Evolutionary conservation across 2,888 invertebrate species (phyloP), one percentile per base, ranked within the genome.

Genomic region (Lasioglossum calceatum): DNA sequence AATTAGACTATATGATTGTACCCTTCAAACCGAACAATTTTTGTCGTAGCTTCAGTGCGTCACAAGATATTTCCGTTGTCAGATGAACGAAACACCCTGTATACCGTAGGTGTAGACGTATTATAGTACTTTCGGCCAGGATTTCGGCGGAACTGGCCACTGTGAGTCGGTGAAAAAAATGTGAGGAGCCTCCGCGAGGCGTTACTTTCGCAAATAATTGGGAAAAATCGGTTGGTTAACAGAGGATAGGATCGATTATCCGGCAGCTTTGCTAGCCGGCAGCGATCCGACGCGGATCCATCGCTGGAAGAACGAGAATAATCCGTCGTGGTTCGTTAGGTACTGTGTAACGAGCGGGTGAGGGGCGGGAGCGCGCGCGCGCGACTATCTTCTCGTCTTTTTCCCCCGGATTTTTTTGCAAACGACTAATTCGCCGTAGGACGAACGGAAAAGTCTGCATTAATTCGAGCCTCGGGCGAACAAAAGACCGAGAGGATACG

Each of bases 381-480:
- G 3, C 67, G 2, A 72, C 54, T 50, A 14, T 72, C 72, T 39
- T 58, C 19, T 54, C 64, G 32, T 64, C 64, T 61, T 54, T 64
- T 32, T 42, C 61, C n/a, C 42, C 0, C n/a, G 10, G 23, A 10
- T 70, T 70, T 71, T 42, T 42, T 32, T 50, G 75, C 71, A 23
- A 73, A 79, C 79, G 72, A 73, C 42, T 73, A 79, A 73, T 47
- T 73, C 81, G 76, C 19, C n/a, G 27, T 50, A 81, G 50, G 76
- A 76, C 39, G 81, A 81, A 74, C 64, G 71, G 39, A 47, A 64
- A 74, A 64, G 74, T 80, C 64, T 67, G 74, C 64, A 74, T 74
- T 80, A 80, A 80, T 74, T 80, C 79, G 36, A 80, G 61, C 73
- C 73, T n/a, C 32, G 44, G 23, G 7, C 27, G 61, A 73, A 36